Conservation (phyloP, 2,888 invertebrate genomes). For the Rotaria sp. region DNA sequence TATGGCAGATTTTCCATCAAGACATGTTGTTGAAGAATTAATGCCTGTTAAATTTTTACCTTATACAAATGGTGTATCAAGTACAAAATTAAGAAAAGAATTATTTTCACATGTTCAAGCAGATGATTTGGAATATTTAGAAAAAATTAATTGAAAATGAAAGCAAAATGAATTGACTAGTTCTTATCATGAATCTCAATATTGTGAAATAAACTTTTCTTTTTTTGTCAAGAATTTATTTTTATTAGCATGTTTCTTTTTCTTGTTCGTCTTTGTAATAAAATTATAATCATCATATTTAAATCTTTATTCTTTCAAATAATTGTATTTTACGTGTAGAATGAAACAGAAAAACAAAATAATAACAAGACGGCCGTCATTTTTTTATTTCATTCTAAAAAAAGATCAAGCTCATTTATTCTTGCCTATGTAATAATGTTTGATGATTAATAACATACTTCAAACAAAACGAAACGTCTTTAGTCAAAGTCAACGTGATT, state of each 20-base stretch:
- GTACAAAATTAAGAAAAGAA: constrained; percentile 44
- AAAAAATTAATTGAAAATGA: constrained; percentile 32
- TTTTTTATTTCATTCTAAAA: no score
- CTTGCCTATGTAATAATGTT: no score
- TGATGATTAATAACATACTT: no score
- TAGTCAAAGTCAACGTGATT: no score
- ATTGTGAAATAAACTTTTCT: no score
- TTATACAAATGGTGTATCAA: constrained; percentile 45
- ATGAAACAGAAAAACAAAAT: no score
- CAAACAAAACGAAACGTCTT: no score
- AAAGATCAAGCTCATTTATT: no score
- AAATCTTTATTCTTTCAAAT: background rate
- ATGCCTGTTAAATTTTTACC: constrained; percentile 49
- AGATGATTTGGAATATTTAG: constrained; percentile 37
- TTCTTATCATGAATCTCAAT: background rate
- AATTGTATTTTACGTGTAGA: no score
- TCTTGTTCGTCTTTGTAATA: background rate
- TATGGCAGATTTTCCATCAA: constrained; percentile 49
- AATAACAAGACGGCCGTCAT: no score
- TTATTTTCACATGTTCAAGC: constrained; percentile 39
- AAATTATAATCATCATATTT: background rate
- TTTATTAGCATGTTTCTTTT: background rate
- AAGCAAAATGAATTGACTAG: background rate
- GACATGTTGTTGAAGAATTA: constrained; percentile 46
- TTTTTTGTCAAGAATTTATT: background rate